Base-by-base conservation (phyloP, 2,888 invertebrate genomes). In the Cheilosia grossa region DNA sequence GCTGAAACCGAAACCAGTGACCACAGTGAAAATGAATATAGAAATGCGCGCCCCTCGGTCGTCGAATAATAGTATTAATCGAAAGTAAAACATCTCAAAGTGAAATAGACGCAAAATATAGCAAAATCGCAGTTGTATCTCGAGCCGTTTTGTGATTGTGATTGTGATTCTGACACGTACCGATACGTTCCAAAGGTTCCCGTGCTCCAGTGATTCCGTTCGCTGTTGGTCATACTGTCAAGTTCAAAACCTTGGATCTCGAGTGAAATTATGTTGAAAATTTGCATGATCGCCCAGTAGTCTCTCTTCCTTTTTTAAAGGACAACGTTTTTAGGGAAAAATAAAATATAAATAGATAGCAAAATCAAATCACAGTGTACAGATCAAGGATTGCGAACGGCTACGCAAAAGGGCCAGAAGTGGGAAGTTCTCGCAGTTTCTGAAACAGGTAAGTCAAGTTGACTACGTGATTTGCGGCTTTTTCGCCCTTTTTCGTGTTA, bases 391-490 rank as follows among this genome's bases (percentile, higher is more conserved):
- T 58, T 53, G 54, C 24, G 53, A 30, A 30, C 30, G 47, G 37
- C 64, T 42, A 27, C 19, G 5, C 21, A 42, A 54, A 63, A 77
- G 72, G 49, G 67, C 66, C 19, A n/a, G 47, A n/a, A 74, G 40
- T 40, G 70, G 73, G 64, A 67, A 61, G 66, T 80, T 85, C 61
- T 64, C 69, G 54, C 54, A 40, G 66, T 74, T 74, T 40, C 42
- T 37, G 37, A 73, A 82, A 85, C 85, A 73, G 85, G 85, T 85
- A 85, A 81, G 85, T 85, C 81, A n/a, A 75, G 75, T 80, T 70
- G 79, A 24, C 59, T 82, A 59, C 56, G 51, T 81, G 58, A 30
- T 74, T 61, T 53, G 44, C 4, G 77, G 40, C 58, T 77, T 61
- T 73, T 51, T 30, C 47, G 64, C 74, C 79, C 74, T 75, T 85